Evolutionary conservation across 2,888 invertebrate genomes (phyloP), one percentile per base, ranked within the genome.

Genomic region (Mystacides longicornis): DNA sequence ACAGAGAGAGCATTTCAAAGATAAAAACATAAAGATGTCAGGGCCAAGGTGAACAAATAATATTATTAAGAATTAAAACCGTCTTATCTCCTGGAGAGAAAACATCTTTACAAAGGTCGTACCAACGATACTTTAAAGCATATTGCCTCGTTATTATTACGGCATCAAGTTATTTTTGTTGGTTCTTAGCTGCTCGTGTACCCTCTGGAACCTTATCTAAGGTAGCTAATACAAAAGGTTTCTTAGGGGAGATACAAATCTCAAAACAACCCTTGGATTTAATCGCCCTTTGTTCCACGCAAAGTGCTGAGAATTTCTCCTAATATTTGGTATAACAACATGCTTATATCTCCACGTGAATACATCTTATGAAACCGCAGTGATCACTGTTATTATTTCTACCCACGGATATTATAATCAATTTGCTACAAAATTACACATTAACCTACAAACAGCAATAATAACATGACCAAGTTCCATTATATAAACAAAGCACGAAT

Each of bases 201-300:
- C 16, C 37, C 37, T 14, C 16, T 37, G 14, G n/a, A 3, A 7
- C 14, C 37, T n/a, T 27, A 27, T 37, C 14, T 46, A 46, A 46
- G 46, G 46, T 19, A 14, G 20, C 2, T 46, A 5, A 5, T 46
- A 21, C 46, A 46, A 46, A 46, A 46, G 19, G 16, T 21, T 21
- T 20, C 46, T 46, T 46, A 9, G 11, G 46, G 19, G 46, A 46
- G 46, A 21, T 46, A 21, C 19, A 46, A 46, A 46, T 21, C 46
- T 21, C 46, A 5, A 46, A 46, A 46, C 21, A 46, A 21, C 46
- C 46, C 46, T 5, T 18, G 5, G 19, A 19, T 46, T 46, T 46
- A 21, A 37, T 37, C 37, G 37, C 14, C 37, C 37, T 37, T 37
- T 37, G 37, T 37, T 37, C 37, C 16, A 14, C 16, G n/a, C 14